Evolutionary conservation across 2,113 vertebrate species (phyloP).

Genomic region (Syngnathus floridae): DNA sequence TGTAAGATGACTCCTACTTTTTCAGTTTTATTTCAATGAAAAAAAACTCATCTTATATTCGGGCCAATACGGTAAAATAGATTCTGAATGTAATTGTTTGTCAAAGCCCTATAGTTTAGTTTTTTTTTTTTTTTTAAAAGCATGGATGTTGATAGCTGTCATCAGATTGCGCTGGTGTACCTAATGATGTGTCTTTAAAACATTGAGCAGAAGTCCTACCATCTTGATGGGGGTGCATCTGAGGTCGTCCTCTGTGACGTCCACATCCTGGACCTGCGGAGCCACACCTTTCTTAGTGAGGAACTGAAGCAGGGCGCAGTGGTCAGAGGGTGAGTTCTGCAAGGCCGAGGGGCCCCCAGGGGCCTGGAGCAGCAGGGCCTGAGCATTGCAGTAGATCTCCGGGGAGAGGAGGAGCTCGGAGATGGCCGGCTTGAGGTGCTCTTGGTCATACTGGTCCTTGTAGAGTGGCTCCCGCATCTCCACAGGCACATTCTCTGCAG

Average conservation of each 20-base stretch:
- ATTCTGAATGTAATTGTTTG: no score
- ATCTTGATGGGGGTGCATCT: conserved; percentile 77
- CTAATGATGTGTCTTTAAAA: not conserved
- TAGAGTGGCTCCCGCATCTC: conserved; percentile 81
- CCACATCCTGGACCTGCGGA: conserved; percentile 67
- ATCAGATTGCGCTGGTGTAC: not conserved
- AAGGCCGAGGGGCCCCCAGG: conserved; percentile 15
- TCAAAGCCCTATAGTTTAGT: no score
- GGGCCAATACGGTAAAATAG: no score
- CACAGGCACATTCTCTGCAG: conserved; percentile 74
- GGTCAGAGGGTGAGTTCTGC: conserved; percentile 55
- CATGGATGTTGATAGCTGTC: no score
- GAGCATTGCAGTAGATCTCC: conserved; percentile 78
- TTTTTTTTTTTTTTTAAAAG: no score
- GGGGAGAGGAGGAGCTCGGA: conserved; percentile 77
- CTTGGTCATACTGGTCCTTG: conserved; percentile 77
- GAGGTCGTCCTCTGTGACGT: conserved; percentile 74
- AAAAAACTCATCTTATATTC: no score
- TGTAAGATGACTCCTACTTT: no score
- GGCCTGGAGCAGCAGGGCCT: conserved; percentile 62
- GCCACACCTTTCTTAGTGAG: conserved; percentile 69
- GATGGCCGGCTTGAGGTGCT: conserved; percentile 77
- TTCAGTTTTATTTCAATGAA: not conserved
- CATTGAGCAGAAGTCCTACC: conserved; percentile 55
- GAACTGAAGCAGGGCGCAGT: conserved; percentile 71